These are phyloP conservation scores for Toxotes lorentzi DNA, from an alignment of 2,797 vertebrate species.

Conservation along the genomic window DNA sequence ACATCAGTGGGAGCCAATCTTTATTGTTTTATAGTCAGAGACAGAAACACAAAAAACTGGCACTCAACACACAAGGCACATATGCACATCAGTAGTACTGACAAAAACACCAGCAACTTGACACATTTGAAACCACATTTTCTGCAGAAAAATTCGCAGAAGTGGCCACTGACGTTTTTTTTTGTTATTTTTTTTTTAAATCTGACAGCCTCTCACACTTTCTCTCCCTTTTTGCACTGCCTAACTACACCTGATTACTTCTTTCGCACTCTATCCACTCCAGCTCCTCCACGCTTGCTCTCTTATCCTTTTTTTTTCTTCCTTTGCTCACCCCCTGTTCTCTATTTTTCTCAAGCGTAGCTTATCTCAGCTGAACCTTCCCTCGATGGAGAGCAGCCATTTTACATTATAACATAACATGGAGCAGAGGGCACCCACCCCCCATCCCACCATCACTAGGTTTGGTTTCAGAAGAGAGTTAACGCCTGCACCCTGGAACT, in stretches of 20 bases:
- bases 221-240: constrained; percentile 30
- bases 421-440: constrained; percentile 50
- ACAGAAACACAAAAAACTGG: constrained; percentile 24
- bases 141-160: constrained; percentile 48
- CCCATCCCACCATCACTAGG: background rate
- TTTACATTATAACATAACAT: constrained; percentile 67
- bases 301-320: constrained; percentile 29
- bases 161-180: constrained; percentile 43
- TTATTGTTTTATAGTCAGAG: constrained; percentile 41
- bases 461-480: constrained; percentile 5
- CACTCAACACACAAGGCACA: constrained; percentile 1
- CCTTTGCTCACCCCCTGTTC: constrained; percentile 38
- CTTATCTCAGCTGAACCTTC: constrained; percentile 73
- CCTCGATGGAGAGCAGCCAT: constrained; percentile 71
- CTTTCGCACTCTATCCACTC: constrained; percentile 63
- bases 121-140: constrained; percentile 54
- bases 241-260: constrained; percentile 62
- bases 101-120: constrained; percentile 43
- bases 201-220: constrained; percentile 50
- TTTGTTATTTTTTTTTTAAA: constrained; percentile 35
- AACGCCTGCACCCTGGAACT: background rate
- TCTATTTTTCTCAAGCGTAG: constrained; percentile 59
- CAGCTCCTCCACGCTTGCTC: constrained; percentile 38
- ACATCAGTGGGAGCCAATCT: constrained; percentile 43
- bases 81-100: constrained; percentile 24